These are phyloP conservation scores for Cantharis flavilabris DNA, from an alignment of 2,888 invertebrate species.

Conservation along the genomic window DNA sequence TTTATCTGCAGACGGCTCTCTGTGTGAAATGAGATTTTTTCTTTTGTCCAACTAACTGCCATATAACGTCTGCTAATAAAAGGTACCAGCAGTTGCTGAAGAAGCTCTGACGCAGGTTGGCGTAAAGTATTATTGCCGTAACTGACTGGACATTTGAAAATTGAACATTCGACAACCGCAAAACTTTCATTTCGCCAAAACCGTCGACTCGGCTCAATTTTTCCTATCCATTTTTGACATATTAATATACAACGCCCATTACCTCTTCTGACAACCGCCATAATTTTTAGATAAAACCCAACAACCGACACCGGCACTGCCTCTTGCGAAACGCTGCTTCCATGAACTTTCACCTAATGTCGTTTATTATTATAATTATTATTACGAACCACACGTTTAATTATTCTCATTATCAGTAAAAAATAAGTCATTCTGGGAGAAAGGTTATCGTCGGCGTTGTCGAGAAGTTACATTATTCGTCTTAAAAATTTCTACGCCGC, in stretches of 20 bases:
- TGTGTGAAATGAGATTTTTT: conserved; percentile 52
- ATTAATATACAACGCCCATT: background rate
- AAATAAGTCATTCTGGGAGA: conserved; percentile 7
- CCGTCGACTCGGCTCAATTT: background rate
- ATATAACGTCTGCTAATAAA: conserved; percentile 51
- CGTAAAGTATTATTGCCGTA: conserved; percentile 42
- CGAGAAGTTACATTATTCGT: background rate
- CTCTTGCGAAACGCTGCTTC: background rate
- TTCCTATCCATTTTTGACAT: background rate
- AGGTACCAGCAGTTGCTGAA: conserved; percentile 43
- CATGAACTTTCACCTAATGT: conserved; percentile 1
- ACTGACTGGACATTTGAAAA: conserved; percentile 25
- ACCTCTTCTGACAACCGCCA: background rate
- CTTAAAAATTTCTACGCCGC: conserved; percentile 8
- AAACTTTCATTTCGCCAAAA: background rate
- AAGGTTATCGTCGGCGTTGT: conserved; percentile 1
- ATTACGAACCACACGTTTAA: conserved; percentile 8
- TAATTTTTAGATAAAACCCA: background rate
- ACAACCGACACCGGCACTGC: background rate
- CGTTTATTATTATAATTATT: background rate
- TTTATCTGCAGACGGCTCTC: conserved; percentile 51
- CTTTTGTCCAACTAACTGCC: conserved; percentile 51
- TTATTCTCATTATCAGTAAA: conserved; percentile 6
- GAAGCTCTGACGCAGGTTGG: conserved; percentile 44
- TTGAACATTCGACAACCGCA: conserved; percentile 22